These are phyloP conservation scores for Entomobrya multifasciata DNA, from an alignment of 2,888 invertebrate species.

Conservation along the genomic window DNA sequence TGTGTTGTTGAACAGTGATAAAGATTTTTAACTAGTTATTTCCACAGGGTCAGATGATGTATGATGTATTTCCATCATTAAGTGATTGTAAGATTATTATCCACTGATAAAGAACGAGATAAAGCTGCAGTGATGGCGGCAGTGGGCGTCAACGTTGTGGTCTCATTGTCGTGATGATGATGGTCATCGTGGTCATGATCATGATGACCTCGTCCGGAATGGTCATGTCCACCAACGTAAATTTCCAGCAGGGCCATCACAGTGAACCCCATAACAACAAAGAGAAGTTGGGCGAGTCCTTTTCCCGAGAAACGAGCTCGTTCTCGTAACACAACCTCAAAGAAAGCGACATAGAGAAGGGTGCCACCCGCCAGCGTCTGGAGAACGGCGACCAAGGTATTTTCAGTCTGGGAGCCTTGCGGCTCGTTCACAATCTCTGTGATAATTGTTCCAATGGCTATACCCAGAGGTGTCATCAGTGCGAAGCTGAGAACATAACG, in stretches of 20 bases:
- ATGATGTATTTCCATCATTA: constrained; percentile 19
- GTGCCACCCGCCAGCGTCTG: constrained; percentile 79
- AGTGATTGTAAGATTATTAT: constrained; percentile 62
- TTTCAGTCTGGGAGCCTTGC: constrained; percentile 70
- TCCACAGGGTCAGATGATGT: neutral
- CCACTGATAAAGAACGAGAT: constrained; percentile 1
- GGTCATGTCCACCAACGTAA: constrained; percentile 72
- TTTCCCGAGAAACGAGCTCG: constrained; percentile 79
- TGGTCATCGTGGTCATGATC: constrained; percentile 56
- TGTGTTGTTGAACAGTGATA: neutral
- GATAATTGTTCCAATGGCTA: constrained; percentile 78
- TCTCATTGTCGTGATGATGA: constrained; percentile 36
- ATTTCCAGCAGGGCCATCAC: constrained; percentile 79
- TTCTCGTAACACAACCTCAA: constrained; percentile 79
- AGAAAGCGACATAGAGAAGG: constrained; percentile 79
- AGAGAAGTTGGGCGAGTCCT: constrained; percentile 77
- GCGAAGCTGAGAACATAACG: constrained; percentile 79
- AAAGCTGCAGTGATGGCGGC: constrained; percentile 5
- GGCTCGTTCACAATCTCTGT: constrained; percentile 77
- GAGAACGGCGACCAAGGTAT: constrained; percentile 78
- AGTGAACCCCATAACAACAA: constrained; percentile 78
- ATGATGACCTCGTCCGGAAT: constrained; percentile 45
- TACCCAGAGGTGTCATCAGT: constrained; percentile 79
- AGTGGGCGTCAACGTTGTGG: neutral
- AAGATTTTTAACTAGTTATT: neutral